Conservation (phyloP, 2,113 vertebrate species). For the Hemicordylus capensis region DNA sequence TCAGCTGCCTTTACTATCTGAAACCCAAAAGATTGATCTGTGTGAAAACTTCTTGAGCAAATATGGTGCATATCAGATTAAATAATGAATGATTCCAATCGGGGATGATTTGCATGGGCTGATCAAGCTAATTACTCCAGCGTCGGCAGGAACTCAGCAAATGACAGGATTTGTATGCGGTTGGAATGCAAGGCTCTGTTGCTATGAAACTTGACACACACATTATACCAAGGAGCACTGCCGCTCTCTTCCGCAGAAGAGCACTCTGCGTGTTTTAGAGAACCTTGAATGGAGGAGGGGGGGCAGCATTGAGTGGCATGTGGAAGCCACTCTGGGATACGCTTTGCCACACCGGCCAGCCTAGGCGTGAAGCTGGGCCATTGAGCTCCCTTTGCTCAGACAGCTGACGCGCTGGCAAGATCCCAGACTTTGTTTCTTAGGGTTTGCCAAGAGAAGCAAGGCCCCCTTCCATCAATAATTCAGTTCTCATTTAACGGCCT, state of each 20-base stretch:
- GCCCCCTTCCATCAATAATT: not conserved
- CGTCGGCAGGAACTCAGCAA: slow-evolving; percentile 3
- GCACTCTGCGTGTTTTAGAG: not conserved
- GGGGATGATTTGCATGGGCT: slow-evolving; percentile 59
- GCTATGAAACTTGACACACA: accelerated
- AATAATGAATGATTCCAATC: slow-evolving; percentile 57
- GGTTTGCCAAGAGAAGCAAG: not conserved
- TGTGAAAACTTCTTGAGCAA: slow-evolving; percentile 46
- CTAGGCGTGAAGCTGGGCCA: not conserved
- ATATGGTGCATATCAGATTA: slow-evolving; percentile 32
- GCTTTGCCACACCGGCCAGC: too few relatives aligned
- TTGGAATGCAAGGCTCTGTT: slow-evolving; percentile 28
- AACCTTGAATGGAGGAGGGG: too few relatives aligned
- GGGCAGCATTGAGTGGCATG: not conserved
- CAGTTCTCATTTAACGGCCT: not conserved
- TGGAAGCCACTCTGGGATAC: not conserved
- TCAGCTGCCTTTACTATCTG: slow-evolving; percentile 28
- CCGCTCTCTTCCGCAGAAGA: not conserved
- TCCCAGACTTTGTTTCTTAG: not conserved
- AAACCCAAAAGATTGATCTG: slow-evolving; percentile 22
- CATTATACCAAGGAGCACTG: not conserved
- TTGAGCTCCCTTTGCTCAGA: not conserved
- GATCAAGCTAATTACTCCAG: slow-evolving; percentile 58
- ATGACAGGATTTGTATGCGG: not conserved
- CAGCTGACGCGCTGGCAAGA: not conserved